A percentile compares a stretch with the other conserved stretches of the same genome.
Conservation (phyloP, 2,797 vertebrate genomes). For the Clarias laeviceps region DNA sequence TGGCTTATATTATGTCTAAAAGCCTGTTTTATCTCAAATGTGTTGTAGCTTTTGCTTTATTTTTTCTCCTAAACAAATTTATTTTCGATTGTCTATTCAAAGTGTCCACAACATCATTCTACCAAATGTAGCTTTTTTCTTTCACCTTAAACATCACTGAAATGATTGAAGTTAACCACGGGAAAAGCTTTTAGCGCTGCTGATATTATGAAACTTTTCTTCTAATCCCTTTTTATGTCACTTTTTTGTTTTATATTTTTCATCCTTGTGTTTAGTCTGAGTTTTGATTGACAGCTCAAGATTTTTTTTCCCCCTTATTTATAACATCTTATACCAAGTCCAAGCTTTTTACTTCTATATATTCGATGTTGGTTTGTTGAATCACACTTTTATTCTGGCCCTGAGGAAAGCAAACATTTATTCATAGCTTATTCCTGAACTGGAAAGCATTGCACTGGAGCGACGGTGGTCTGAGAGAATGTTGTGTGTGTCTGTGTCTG, state of each 20-base stretch:
- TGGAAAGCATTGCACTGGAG: background rate
- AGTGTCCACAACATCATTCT: background rate
- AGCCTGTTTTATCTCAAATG: background rate
- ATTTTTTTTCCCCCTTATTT: background rate
- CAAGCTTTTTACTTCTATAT: slow-evolving; percentile 5
- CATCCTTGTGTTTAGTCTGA: background rate
- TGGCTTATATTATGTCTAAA: background rate
- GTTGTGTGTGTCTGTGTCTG: background rate
- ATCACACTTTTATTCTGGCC: background rate
- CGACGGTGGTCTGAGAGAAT: background rate
- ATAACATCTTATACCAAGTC: background rate
- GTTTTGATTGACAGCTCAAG: background rate
- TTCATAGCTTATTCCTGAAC: background rate
- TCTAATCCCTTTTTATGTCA: background rate
- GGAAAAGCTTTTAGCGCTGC: background rate
- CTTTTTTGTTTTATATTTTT: background rate
- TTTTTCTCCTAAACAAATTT: background rate
- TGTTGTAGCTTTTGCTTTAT: background rate
- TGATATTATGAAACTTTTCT: background rate
- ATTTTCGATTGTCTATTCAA: background rate
- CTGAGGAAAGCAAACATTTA: background rate
- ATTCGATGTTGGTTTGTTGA: background rate
- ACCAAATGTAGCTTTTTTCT: background rate
- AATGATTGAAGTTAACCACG: background rate
- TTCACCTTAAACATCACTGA: background rate